phyloP scores from a whole-genome alignment of 2,113 vertebrate species.

The Pristiophorus japonicus region DNA sequence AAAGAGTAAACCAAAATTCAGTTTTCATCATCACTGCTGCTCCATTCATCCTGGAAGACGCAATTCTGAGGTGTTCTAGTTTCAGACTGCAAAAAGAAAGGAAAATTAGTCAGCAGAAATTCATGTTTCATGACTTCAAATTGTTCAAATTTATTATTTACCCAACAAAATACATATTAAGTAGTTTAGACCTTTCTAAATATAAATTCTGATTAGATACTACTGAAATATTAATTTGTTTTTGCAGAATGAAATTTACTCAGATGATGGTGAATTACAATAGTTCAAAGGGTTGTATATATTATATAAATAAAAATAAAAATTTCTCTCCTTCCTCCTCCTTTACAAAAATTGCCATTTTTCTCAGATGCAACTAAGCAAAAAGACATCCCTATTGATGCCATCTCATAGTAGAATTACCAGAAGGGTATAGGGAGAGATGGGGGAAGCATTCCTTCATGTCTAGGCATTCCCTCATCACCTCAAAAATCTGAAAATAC shows the following conservation, averaged over 20 bases:
- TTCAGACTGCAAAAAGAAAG: slow-evolving; percentile 53
- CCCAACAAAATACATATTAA: neutral
- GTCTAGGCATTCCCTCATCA: neutral
- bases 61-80: slow-evolving; percentile 57
- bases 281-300: neutral
- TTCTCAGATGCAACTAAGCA: neutral
- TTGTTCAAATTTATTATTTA: neutral
- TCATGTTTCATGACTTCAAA: neutral
- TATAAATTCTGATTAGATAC: neutral
- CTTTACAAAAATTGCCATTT: neutral
- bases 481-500: neutral
- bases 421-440: neutral
- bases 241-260: neutral
- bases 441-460: neutral
- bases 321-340: neutral
- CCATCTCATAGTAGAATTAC: neutral
- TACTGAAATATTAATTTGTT: neutral
- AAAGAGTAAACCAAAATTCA: slow-evolving; percentile 41
- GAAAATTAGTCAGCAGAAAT: slow-evolving; percentile 12
- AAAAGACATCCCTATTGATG: neutral
- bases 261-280: neutral
- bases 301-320: neutral
- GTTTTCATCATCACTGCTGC: slow-evolving; percentile 81
- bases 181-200: neutral
- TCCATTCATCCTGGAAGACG: slow-evolving; percentile 86